Conservation (phyloP, 2,888 invertebrate species). For the Chrysolina haemoptera region DNA sequence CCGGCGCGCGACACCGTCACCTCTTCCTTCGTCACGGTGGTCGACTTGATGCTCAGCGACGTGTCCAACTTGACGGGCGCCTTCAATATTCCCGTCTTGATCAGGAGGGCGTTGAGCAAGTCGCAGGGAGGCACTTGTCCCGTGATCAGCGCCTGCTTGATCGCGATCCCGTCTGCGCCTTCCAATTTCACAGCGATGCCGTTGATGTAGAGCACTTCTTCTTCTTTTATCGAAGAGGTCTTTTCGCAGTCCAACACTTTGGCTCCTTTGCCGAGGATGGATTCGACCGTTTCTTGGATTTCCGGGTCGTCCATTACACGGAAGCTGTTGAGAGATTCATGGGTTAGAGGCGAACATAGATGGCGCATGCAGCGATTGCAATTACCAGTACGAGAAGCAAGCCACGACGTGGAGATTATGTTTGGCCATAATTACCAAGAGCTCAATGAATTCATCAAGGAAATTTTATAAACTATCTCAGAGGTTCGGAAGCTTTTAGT, state of each 20-base stretch:
- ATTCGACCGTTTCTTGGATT: constrained; percentile 82
- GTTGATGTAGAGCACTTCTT: constrained; percentile 81
- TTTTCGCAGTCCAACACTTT: constrained; percentile 83
- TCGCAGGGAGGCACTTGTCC: constrained; percentile 82
- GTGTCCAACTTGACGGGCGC: constrained; percentile 82
- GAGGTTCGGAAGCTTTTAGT: background rate
- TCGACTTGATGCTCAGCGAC: constrained; percentile 80
- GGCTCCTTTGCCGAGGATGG: constrained; percentile 80
- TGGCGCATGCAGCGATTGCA: constrained; percentile 10
- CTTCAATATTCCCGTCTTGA: constrained; percentile 77
- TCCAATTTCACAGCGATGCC: constrained; percentile 79
- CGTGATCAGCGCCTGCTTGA: constrained; percentile 78
- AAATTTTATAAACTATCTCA: background rate
- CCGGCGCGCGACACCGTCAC: constrained; percentile 79
- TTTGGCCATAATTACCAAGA: background rate
- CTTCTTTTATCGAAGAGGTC: constrained; percentile 80
- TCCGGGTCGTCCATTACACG: constrained; percentile 79
- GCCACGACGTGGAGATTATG: constrained; percentile 36
- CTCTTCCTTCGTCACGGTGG: constrained; percentile 80
- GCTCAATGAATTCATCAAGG: constrained; percentile 21
- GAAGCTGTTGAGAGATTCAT: constrained; percentile 34
- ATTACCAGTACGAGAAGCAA: constrained; percentile 41
- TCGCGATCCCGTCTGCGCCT: constrained; percentile 79
- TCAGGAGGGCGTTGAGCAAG: constrained; percentile 78
- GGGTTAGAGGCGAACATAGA: constrained; percentile 23